Evolutionary conservation across 2,797 vertebrate genomes (phyloP).

Genomic region (Crenichthys baileyi): DNA sequence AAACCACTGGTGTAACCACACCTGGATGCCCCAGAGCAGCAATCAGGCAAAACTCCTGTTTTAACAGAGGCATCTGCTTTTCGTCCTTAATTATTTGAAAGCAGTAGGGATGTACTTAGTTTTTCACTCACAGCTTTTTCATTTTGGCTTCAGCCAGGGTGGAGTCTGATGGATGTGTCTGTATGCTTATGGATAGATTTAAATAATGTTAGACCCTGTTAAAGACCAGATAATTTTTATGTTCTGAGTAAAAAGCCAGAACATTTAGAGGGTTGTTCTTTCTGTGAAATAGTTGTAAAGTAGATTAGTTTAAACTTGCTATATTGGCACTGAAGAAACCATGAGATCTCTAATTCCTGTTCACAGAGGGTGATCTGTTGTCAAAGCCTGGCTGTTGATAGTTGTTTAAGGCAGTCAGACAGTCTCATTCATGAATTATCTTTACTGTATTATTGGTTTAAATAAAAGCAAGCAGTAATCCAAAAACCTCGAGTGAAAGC

Average conservation of each 20-base stretch:
- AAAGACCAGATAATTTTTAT: background rate
- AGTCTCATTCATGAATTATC: constrained; percentile 36
- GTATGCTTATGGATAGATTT: background rate
- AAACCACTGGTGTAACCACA: too few relatives aligned
- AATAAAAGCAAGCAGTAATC: constrained; percentile 35
- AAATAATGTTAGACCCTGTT: background rate
- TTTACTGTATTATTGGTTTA: constrained; percentile 32
- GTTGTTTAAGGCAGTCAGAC: constrained; percentile 33
- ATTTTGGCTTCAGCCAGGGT: background rate
- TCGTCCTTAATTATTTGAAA: too few relatives aligned
- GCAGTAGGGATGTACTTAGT: background rate
- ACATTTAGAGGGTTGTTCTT: background rate
- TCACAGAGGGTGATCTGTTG: constrained; percentile 53
- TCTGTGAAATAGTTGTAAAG: constrained; percentile 47
- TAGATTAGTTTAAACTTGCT: constrained; percentile 58
- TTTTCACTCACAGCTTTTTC: background rate
- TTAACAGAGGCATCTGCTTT: too few relatives aligned
- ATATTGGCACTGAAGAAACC: constrained; percentile 54
- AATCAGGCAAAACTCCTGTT: too few relatives aligned
- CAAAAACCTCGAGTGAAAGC: constrained; percentile 19
- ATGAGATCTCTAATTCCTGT: constrained; percentile 60
- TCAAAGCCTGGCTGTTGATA: constrained; percentile 30
- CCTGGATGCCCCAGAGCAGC: too few relatives aligned
- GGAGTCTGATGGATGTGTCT: background rate
- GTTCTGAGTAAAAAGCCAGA: background rate